phyloP scores from a whole-genome alignment of 2,113 vertebrate genomes.

The Notarius lentiginosus region DNA sequence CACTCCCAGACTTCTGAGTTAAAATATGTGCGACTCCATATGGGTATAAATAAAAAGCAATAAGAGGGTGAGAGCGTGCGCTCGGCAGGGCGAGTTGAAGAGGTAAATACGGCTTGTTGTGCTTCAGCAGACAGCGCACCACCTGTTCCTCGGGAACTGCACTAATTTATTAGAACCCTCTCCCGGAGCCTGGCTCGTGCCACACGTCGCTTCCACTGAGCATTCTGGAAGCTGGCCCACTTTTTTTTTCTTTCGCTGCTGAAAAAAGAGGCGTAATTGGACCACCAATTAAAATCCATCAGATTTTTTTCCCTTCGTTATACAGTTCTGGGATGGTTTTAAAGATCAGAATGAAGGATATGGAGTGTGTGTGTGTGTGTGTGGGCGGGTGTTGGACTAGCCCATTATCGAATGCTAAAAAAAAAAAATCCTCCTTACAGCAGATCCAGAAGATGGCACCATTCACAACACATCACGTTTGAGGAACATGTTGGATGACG shows the following conservation, averaged over 20 bases:
- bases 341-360: neutral
- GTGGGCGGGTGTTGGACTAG: neutral
- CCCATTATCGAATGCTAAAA: neutral
- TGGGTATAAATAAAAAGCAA: constrained; percentile 17
- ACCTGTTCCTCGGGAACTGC: constrained; percentile 21
- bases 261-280: constrained; percentile 25
- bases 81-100: constrained; percentile 7
- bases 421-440: neutral
- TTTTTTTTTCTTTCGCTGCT: neutral
- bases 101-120: constrained; percentile 22
- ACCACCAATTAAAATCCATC: neutral
- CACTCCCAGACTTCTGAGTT: neutral
- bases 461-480: constrained; percentile 38
- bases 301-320: neutral
- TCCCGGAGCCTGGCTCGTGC: constrained; percentile 10
- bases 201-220: constrained; percentile 11
- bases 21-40: neutral
- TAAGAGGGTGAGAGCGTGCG: neutral
- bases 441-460: constrained; percentile 54
- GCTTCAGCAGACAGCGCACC: constrained; percentile 23
- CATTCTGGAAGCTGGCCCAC: neutral
- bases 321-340: neutral
- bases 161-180: constrained; percentile 17
- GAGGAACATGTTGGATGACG: neutral
- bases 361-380: neutral